Percentiles rank a stretch among this genome's conserved stretches.
phyloP scores from a whole-genome alignment of 1,140 invertebrate genomes.

The Meloidogyne floridensis region DNA sequence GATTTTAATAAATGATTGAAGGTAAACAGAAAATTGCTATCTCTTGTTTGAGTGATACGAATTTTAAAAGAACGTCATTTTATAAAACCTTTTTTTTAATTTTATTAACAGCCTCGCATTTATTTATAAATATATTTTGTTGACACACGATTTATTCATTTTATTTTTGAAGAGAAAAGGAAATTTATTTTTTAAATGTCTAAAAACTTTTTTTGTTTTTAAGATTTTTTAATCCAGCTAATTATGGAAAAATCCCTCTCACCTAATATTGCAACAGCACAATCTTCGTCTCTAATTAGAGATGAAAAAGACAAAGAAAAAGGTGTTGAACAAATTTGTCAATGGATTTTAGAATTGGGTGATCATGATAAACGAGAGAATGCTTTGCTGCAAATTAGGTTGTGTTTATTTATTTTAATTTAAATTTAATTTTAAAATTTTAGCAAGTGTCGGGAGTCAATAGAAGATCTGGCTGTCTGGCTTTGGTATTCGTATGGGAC shows the following conservation, averaged over 20 bases:
- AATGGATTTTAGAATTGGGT: constrained; percentile 87
- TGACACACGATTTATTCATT: neutral
- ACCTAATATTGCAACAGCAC: constrained; percentile 24
- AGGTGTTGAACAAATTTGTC: constrained; percentile 29
- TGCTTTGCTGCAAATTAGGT: constrained; percentile 87
- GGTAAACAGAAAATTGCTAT: neutral
- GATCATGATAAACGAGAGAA: constrained; percentile 91
- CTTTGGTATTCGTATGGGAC: constrained; percentile 98
- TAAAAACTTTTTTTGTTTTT: neutral
- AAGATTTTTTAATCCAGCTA: neutral
- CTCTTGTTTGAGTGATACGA: too few relatives aligned
- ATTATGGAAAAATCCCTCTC: constrained; percentile 29
- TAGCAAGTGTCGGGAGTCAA: constrained; percentile 94
- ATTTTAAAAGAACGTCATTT: too few relatives aligned
- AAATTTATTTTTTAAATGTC: neutral
- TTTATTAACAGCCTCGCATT: too few relatives aligned
- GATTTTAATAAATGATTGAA: neutral
- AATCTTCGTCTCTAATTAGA: constrained; percentile 21
- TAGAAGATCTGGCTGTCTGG: constrained; percentile 93
- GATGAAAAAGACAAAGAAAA: constrained; percentile 29
- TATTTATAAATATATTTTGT: neutral
- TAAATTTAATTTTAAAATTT: constrained; percentile 30
- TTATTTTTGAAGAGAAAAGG: neutral
- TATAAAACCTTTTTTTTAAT: too few relatives aligned
- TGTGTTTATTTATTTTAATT: constrained; percentile 17